Percentiles rank a stretch among this genome's conserved stretches.
Conservation (phyloP, 2,797 vertebrate genomes). For the Uromys caudimaculatus region DNA sequence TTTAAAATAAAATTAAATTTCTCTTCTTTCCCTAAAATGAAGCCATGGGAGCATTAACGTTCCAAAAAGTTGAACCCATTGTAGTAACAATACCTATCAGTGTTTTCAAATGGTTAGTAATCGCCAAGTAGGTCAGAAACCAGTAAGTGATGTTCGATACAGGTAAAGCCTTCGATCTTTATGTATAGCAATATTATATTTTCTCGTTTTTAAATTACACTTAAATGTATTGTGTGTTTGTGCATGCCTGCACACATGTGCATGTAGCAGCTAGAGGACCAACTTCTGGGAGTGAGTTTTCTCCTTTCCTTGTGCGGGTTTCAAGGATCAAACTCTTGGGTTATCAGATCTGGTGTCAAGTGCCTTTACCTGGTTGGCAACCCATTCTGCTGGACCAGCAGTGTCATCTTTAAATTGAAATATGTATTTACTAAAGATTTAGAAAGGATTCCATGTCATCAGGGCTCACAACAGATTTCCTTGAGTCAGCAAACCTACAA, state of each 20-base stretch:
- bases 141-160: not conserved
- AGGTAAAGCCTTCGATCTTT: not conserved
- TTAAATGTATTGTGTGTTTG: not conserved
- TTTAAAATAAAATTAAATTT: slow-evolving; percentile 23
- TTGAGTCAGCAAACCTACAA: not conserved
- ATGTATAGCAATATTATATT: not conserved
- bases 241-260: not conserved
- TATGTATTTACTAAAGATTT: not conserved
- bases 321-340: not conserved
- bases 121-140: slow-evolving; percentile 5
- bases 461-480: not conserved
- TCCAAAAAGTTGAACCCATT: not conserved
- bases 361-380: not conserved
- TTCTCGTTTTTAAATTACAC: not conserved
- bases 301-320: not conserved
- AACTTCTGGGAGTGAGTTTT: not conserved
- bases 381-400: not conserved
- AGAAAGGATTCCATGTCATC: not conserved
- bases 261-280: not conserved
- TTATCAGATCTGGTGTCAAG: not conserved
- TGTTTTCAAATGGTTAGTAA: slow-evolving; percentile 14
- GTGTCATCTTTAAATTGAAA: slow-evolving; percentile 35
- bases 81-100: not conserved
- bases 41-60: not conserved
- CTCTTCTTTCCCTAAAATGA: slow-evolving; percentile 25